Evolutionary conservation across 1,140 invertebrate genomes (phyloP).

Genomic region (Eumeta japonica): DNA sequence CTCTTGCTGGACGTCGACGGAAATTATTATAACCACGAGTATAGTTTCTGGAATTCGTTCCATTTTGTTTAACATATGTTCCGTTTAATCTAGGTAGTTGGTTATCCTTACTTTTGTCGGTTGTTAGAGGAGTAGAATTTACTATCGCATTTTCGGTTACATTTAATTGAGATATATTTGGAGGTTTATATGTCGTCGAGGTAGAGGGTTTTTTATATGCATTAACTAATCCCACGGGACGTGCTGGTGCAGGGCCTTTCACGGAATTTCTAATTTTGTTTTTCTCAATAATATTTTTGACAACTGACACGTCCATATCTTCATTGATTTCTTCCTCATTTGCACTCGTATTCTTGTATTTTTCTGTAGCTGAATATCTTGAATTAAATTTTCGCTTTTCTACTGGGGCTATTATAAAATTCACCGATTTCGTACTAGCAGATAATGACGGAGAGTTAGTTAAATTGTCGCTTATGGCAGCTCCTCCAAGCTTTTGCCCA

Average conservation of each 20-base stretch:
- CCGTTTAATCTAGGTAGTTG: too few species aligned
- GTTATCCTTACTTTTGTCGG: too few species aligned
- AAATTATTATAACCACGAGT: constrained; percentile 42
- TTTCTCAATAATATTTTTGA: constrained; percentile 55
- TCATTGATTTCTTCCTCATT: constrained; percentile 56
- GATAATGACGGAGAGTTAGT: constrained; percentile 45
- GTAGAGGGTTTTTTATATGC: constrained; percentile 48
- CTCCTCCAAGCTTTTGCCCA: constrained; percentile 63
- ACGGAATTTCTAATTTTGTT: constrained; percentile 55
- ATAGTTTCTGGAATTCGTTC: constrained; percentile 34
- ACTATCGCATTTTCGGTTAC: constrained; percentile 27
- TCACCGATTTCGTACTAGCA: constrained; percentile 56
- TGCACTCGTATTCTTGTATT: constrained; percentile 43
- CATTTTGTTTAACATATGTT: too few species aligned
- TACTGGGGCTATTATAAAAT: constrained; percentile 47
- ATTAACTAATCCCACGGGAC: constrained; percentile 46
- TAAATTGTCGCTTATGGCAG: constrained; percentile 41
- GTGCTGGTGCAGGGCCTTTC: constrained; percentile 46
- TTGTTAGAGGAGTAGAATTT: constrained; percentile 19
- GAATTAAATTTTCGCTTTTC: constrained; percentile 58
- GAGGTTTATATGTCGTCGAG: constrained; percentile 30
- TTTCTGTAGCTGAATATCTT: constrained; percentile 49
- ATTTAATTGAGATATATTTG: constrained; percentile 24
- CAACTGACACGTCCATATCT: constrained; percentile 57
- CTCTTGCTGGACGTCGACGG: constrained; percentile 32